Base-by-base conservation (phyloP, 2,888 invertebrate genomes). In the Drosophila helvetica region DNA sequence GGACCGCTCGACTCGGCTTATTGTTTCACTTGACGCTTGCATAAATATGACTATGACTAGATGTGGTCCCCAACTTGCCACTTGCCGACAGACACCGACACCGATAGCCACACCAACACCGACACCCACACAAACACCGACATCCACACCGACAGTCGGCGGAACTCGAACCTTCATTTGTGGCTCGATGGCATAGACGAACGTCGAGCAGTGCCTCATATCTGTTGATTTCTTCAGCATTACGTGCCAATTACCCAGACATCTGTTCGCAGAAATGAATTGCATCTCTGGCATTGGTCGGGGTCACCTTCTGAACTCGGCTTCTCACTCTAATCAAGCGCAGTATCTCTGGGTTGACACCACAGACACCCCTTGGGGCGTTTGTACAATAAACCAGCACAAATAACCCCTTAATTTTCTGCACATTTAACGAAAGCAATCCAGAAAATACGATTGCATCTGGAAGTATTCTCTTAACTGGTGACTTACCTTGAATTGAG, bases 11-110 rank as follows among this genome's bases (percentile, higher is more conserved):
- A 50, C 33, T 18, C 27, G 22, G 48, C 33, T 56, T 52, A 54
- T 74, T 74, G 52, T 59, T 69, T 69, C 58, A 27, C 45, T 25
- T 55, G 61, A 27, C 25, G 54, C 58, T 59, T 56, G 61, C 52
- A 45, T 42, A 53, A 53, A 48, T 66, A 53, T 53, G 50, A 50
- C 50, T 57, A 22, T 33, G 48, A 46, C 62, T 62, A 45, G 33
- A 18, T 19, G 27, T 27, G 8, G 27, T 27, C 27, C 27, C 8
- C 27, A 27, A 27, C 25, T 25, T 42, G 22, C 33, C 12, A 15
- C 48, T 42, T 50, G 58, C 33, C 12, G 12, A 12, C 30, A 33
- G 5, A 4, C 12, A 33, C 33, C 33, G 33, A 12, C 12, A 15
- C 30, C 30, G 5, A 12, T 5, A 4, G 4, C 22, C 22, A 22